Conservation (phyloP, 2,797 vertebrate genomes). For the Syngnathus acus region DNA sequence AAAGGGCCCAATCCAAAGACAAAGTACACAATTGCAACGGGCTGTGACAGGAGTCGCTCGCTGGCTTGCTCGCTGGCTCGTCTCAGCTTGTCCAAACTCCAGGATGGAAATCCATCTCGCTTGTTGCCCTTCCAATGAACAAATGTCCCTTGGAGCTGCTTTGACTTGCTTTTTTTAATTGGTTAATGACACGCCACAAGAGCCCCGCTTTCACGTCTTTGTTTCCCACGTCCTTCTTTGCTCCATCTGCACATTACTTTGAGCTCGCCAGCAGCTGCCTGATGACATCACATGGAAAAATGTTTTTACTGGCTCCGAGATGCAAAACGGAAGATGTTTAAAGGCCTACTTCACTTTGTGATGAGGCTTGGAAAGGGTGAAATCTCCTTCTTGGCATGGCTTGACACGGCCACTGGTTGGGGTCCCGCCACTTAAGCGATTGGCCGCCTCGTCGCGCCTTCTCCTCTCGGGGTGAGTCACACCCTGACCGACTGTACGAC, state of each 20-base stretch:
- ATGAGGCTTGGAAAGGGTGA: background rate
- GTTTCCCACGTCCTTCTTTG: background rate
- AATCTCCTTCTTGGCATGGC: background rate
- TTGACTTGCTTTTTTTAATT: too few species aligned
- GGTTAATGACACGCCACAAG: background rate
- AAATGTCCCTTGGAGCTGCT: too few species aligned
- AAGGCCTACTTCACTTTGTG: conserved; percentile 13
- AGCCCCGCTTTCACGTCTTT: background rate
- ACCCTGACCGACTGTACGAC: background rate
- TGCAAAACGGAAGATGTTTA: conserved; percentile 15
- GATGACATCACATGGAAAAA: conserved; percentile 40
- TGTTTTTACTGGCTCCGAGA: conserved; percentile 39
- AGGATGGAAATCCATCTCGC: background rate
- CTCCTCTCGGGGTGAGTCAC: background rate
- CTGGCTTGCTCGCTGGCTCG: background rate
- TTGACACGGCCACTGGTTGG: too few species aligned
- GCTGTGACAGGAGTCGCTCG: background rate
- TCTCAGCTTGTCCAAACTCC: conserved; percentile 1
- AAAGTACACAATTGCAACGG: background rate
- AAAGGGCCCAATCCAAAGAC: background rate
- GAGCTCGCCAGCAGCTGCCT: conserved; percentile 31
- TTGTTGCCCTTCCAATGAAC: too few species aligned
- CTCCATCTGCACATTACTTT: background rate
- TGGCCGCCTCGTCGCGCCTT: background rate
- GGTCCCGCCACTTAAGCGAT: too few species aligned